Conservation (phyloP, 2,113 vertebrate genomes). For the Bujurquina vittata region DNA sequence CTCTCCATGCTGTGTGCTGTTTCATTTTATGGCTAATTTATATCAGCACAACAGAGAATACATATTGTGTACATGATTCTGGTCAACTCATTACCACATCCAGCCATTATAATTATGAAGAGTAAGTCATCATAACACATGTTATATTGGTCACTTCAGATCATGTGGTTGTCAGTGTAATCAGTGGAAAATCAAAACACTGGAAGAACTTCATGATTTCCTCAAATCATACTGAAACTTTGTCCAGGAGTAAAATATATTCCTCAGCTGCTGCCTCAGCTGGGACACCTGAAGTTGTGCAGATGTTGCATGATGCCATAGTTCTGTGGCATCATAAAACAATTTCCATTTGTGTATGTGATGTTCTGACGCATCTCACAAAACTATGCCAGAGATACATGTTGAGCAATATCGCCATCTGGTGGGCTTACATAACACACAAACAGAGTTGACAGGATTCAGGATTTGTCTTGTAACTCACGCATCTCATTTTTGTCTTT, state of each 20-base stretch:
- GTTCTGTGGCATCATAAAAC: not conserved
- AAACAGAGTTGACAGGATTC: not conserved
- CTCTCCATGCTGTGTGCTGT: not conserved
- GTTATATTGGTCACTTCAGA: constrained; percentile 14
- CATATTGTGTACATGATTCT: constrained; percentile 13
- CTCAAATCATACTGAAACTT: not conserved
- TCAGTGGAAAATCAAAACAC: constrained; percentile 20
- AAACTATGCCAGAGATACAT: not conserved
- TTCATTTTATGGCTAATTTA: constrained; percentile 15
- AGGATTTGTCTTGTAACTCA: not conserved
- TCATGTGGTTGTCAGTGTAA: not conserved
- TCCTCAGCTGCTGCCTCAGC: not conserved
- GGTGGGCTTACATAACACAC: not conserved
- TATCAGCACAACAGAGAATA: constrained; percentile 8
- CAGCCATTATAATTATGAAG: constrained; percentile 26
- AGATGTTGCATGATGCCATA: not conserved
- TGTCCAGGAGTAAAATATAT: not conserved
- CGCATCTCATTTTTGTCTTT: not conserved
- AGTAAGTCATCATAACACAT: constrained; percentile 8
- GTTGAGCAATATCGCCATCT: constrained; percentile 49
- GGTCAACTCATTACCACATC: constrained; percentile 14
- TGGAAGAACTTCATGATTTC: not conserved
- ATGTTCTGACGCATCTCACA: no score
- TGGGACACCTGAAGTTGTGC: not conserved
- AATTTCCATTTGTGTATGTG: no score